Base-by-base conservation (phyloP, 2,797 vertebrate species). In the Platyrinchus mystaceus region DNA sequence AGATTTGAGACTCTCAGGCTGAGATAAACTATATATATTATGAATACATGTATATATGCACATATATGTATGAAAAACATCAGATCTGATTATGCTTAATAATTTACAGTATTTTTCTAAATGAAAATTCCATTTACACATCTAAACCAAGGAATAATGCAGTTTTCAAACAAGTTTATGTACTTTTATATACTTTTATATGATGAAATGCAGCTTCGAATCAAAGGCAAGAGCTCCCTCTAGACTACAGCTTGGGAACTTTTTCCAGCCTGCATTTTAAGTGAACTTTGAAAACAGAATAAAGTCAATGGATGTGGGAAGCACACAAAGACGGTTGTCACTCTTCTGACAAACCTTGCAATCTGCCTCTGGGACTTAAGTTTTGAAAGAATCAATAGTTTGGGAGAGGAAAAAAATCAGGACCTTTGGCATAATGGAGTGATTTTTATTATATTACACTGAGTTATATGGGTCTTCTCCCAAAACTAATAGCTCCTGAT, bases 141-240 rank as follows among this genome's bases (percentile, higher is more conserved):
- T 5, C 7, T 52, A 58, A 73, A 66, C 5, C 7, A 44, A 84
- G 28, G 27, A 79, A 78, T 20, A 82, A 50, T 24, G 9, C 3
- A 41, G 5, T 69, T 79, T 78, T 69, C 56, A 69, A 69, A 55
- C 14, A 58, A 50, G 7, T 28, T 78, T 22, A 27, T 27, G 5
- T 9, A 47, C 1, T 53, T 83, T 12, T n/a, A 17, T n/a, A 6
- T 18, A 44, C 41, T 39, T 78, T 30, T 32, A 34, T 24, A 10
- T 7, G 27, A 46, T 36, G 22, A 67, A 74, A 36, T 13, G 46
- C 6, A n/a, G 22, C 17, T 92, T 84, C 53, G 67, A 86, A 58
- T 46, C 43, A 93, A 95, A 94, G 85, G 21, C 94, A 97, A 96
- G 87, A 93, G 96, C 96, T 96, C 97, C 97, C 97, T 97, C 97